These are phyloP conservation scores for Paramisgurnus dabryanus DNA, from an alignment of 2,113 vertebrate genomes.

Conservation along the genomic window DNA sequence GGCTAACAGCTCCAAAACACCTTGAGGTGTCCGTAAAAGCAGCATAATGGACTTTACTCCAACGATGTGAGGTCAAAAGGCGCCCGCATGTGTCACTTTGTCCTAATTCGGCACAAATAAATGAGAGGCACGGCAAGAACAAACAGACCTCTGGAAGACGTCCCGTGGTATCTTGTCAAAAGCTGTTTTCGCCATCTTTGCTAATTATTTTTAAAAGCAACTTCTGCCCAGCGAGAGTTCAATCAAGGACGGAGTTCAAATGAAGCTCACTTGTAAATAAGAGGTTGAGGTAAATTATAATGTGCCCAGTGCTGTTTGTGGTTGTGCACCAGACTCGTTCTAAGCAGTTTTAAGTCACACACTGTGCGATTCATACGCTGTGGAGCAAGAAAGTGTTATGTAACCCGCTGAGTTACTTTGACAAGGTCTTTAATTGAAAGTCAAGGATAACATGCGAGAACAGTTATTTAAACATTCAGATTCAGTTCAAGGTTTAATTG, in stretches of 20 bases:
- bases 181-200: slow-evolving; percentile 20
- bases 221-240: background rate
- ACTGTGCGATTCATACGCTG: background rate
- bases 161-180: slow-evolving; percentile 26
- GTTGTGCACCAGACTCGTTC: background rate
- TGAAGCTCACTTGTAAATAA: background rate
- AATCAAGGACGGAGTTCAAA: slow-evolving; percentile 2
- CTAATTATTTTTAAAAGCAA: slow-evolving; percentile 42
- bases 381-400: background rate
- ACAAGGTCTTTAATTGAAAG: background rate
- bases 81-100: slow-evolving; percentile 5
- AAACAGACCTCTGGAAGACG: slow-evolving; percentile 10
- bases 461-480: background rate
- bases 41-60: background rate
- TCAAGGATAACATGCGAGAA: background rate
- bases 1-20: background rate
- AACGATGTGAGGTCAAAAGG: slow-evolving; percentile 12
- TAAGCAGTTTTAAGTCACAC: background rate
- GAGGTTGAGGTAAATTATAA: background rate
- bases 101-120: background rate
- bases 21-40: background rate
- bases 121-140: slow-evolving; percentile 3
- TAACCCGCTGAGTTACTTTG: background rate
- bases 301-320: background rate
- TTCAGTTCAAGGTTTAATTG: background rate